Evolutionary conservation across 2,888 invertebrate species (phyloP), one percentile per base, ranked within the genome.

Genomic region (Gymnoscelis rufifasciata): DNA sequence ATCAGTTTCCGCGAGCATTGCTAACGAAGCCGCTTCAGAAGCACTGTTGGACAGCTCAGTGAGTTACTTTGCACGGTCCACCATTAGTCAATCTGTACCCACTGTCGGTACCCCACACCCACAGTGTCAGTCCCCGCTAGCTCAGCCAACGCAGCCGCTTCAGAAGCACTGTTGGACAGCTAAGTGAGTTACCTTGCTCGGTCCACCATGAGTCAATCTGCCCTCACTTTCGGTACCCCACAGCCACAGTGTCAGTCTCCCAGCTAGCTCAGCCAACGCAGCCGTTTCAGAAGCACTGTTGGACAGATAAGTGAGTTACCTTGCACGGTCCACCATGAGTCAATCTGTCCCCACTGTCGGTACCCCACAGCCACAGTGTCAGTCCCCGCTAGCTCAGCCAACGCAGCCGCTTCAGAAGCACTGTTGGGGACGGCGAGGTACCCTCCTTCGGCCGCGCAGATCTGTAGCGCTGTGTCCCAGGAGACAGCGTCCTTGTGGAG

Each of bases 381-480:
- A 13, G n/a, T n/a, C 15, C 3, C 31, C 14, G 14, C 14, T 31
- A 8, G 40, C 23, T 8, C 40, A 36, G 3, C 43, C 0, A 4
- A 24, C 30, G 3, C 31, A 13, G n/a, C 19, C 6, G 35, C 35
- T 1, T 48, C 48, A 0, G 23, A 26, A 1, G 11, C 43, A 13
- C 37, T 43, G 28, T 43, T 43, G 13, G 19, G 13, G n/a, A 48
- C 11, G 7, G 48, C 48, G 1, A 48, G 43, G n/a, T 39, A n/a
- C 3, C 48, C 48, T 0, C 48, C 48, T 6, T 48, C 48, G 0
- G 48, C 43, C 0, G 27, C 27, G n/a, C 48, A 48, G 4, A 15
- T 11, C 8, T 15, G 4, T 6, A 37, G 7, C 4, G 48, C 43
- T 3, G 24, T 27, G 5, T 19, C 10, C 48, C 48, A 48, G 0